Percentiles rank a stretch among this genome's conserved stretches.
Evolutionary conservation across 2,888 invertebrate genomes (phyloP).

Genomic region (Zeuzera pyrina): DNA sequence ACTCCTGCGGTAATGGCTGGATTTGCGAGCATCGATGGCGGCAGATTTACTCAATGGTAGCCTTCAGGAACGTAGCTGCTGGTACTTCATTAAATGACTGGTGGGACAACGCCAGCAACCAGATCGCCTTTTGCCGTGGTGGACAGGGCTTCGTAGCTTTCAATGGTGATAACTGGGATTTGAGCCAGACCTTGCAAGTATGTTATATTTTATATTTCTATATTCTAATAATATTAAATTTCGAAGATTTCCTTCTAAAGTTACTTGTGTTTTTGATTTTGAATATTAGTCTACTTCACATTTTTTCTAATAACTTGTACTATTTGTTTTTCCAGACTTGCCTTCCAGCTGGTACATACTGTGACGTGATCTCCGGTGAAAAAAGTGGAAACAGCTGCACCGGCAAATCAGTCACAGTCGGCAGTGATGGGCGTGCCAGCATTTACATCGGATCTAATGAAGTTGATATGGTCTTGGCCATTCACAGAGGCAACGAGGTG

Average conservation of each 20-base stretch:
- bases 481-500: constrained; percentile 68
- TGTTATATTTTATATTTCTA: too few species aligned
- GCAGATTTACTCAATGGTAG: constrained; percentile 85
- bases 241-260: too few species aligned
- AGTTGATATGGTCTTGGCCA: constrained; percentile 81
- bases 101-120: constrained; percentile 88
- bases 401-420: constrained; percentile 76
- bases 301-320: too few species aligned
- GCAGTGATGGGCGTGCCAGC: constrained; percentile 68
- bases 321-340: constrained; percentile 68
- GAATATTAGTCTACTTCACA: too few species aligned
- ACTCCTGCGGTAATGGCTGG: constrained; percentile 81
- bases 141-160: constrained; percentile 83
- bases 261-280: too few species aligned
- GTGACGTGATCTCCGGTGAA: constrained; percentile 87
- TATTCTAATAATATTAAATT: too few species aligned
- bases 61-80: constrained; percentile 79
- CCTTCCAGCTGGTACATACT: constrained; percentile 84
- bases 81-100: constrained; percentile 75
- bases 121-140: constrained; percentile 89
- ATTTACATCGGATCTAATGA: constrained; percentile 67
- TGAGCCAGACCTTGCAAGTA: constrained; percentile 75
- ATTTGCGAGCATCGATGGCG: constrained; percentile 90
- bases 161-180: constrained; percentile 76
- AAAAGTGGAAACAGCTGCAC: constrained; percentile 73